Conservation (phyloP, 2,113 vertebrate species). For the Orthonyx spaldingii region DNA sequence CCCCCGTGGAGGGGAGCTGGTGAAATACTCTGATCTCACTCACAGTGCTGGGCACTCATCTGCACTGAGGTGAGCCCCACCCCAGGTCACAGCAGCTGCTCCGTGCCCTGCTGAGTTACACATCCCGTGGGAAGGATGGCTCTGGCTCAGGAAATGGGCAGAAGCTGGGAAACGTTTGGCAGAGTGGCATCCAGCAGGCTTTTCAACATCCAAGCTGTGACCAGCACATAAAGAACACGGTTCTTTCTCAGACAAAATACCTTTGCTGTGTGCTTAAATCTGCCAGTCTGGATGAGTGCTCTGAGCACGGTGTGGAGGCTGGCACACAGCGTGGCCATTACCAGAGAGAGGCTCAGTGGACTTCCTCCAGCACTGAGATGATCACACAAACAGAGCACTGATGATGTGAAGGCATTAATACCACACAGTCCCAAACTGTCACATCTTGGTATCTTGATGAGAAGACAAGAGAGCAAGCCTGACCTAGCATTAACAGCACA, state of each 20-base stretch:
- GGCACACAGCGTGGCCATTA: rapidly evolving
- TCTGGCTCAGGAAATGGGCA: neutral
- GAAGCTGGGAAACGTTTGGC: neutral
- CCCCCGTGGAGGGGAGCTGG: rapidly evolving
- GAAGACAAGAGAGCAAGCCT: neutral
- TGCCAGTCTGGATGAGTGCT: neutral
- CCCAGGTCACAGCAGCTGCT: neutral
- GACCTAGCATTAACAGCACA: neutral
- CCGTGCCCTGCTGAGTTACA: neutral
- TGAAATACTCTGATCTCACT: neutral
- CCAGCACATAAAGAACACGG: neutral
- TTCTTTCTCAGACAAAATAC: neutral
- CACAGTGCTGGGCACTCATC: neutral
- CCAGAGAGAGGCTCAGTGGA: neutral
- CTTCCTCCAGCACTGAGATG: neutral
- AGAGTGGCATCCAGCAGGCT: neutral
- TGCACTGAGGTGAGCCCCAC: neutral
- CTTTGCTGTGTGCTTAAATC: neutral
- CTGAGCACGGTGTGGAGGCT: neutral
- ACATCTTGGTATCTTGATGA: neutral
- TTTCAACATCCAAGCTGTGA: neutral
- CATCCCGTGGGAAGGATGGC: neutral
- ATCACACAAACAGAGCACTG: neutral
- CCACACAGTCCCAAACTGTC: neutral
- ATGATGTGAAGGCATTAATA: neutral